A percentile compares a stretch with the other conserved stretches of the same genome.
Conservation (phyloP, 1,140 invertebrate species). For the Asobara japonica region DNA sequence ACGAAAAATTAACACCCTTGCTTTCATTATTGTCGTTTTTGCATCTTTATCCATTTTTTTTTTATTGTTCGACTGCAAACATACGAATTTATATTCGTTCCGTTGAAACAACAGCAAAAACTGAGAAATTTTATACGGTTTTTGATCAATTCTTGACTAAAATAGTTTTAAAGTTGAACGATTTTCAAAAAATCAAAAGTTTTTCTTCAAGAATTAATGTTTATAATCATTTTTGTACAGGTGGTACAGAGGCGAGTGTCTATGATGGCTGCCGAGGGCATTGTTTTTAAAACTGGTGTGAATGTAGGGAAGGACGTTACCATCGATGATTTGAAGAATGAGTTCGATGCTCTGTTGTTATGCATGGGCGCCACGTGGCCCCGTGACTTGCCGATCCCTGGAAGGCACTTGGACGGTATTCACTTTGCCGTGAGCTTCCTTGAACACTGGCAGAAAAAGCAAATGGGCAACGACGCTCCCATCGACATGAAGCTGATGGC, state of each 20-base stretch:
- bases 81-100: too few species aligned
- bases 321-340: constrained; percentile 75
- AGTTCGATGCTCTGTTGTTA: constrained; percentile 89
- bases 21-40: too few species aligned
- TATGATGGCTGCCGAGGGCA: constrained; percentile 89
- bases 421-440: constrained; percentile 98
- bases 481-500: constrained; percentile 74
- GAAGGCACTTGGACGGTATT: constrained; percentile 88
- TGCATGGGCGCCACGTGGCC: constrained; percentile 97
- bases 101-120: too few species aligned
- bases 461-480: constrained; percentile 73
- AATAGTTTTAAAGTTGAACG: too few species aligned
- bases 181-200: too few species aligned
- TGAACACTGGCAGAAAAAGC: constrained; percentile 96
- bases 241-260: constrained; percentile 91
- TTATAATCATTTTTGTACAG: too few species aligned
- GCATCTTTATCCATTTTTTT: too few species aligned
- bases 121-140: too few species aligned
- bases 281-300: constrained; percentile 88
- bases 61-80: too few species aligned
- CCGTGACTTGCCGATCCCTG: constrained; percentile 86
- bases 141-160: too few species aligned
- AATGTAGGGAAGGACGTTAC: constrained; percentile 93
- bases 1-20: too few species aligned
- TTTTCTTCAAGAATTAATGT: too few species aligned